phyloP scores from a whole-genome alignment of 1,140 invertebrate species.

The Pseudomyrmex gracilis region DNA sequence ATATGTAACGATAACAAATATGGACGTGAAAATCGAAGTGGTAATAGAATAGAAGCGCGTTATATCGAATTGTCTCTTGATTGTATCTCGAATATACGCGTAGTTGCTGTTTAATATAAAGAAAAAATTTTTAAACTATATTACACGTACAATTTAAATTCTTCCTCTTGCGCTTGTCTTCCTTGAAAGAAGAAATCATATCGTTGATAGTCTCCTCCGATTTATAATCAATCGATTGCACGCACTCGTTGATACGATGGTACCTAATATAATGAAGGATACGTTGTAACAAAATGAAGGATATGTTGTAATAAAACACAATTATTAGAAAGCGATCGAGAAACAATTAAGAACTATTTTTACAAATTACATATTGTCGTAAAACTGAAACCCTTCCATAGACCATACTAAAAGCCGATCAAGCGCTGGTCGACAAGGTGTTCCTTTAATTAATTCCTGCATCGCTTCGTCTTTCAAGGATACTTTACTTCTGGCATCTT shows the following conservation, averaged over 20 bases:
- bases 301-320: conserved; percentile 2
- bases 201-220: conserved; percentile 60
- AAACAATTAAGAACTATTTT: not conserved
- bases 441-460: conserved; percentile 75
- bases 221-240: conserved; percentile 72
- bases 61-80: not conserved
- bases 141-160: conserved; percentile 70
- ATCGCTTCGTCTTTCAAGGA: conserved; percentile 68
- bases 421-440: conserved; percentile 72
- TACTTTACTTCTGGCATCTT: conserved; percentile 73
- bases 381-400: conserved; percentile 69
- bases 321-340: not conserved
- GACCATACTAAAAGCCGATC: conserved; percentile 78
- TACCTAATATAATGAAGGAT: conserved; percentile 60
- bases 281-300: conserved; percentile 2
- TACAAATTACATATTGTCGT: conserved; percentile 74
- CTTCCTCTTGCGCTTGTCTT: conserved; percentile 52
- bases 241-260: conserved; percentile 46
- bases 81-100: not conserved
- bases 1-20: not conserved
- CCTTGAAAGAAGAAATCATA: conserved; percentile 64
- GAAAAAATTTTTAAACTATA: not conserved
- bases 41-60: not conserved
- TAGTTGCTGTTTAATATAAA: not conserved
- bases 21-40: conserved; percentile 7